Percentiles rank a stretch among this genome's conserved stretches.
phyloP scores from a whole-genome alignment of 2,113 vertebrate genomes.

The Trogon surrucura region DNA sequence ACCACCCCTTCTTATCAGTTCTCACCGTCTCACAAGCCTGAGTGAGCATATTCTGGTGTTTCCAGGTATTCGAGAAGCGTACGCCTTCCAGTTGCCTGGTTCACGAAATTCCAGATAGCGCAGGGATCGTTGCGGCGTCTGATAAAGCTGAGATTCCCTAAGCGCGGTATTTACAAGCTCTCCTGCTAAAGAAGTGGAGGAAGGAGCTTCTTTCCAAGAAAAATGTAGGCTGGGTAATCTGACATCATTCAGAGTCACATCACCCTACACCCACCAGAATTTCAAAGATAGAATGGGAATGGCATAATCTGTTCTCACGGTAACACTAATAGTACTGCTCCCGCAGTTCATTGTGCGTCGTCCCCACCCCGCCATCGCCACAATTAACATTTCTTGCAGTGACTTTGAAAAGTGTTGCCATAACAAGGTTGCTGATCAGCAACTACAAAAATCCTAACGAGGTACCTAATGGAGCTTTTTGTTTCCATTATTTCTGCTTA shows the following conservation, averaged over 20 bases:
- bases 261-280: constrained; percentile 54
- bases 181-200: constrained; percentile 24
- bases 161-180: not conserved
- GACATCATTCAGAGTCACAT: constrained; percentile 69
- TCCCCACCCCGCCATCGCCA: constrained; percentile 11
- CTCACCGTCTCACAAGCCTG: not conserved
- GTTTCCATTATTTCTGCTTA: constrained; percentile 67
- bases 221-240: constrained; percentile 67
- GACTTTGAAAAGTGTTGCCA: constrained; percentile 60
- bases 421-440: constrained; percentile 55
- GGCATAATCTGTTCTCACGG: constrained; percentile 56
- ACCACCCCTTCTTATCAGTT: not conserved
- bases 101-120: constrained; percentile 4
- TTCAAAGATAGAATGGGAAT: constrained; percentile 67
- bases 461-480: constrained; percentile 58
- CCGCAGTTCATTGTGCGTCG: constrained; percentile 7
- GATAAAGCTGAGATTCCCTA: constrained; percentile 34
- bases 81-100: not conserved
- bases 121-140: not conserved
- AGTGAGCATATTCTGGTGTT: not conserved
- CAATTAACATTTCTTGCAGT: constrained; percentile 36
- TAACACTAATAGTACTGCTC: constrained; percentile 52
- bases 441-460: constrained; percentile 59
- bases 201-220: constrained; percentile 70
- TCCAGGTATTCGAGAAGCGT: not conserved